Conservation (phyloP, 2,888 invertebrate species). For the Diarsia brunnea region DNA sequence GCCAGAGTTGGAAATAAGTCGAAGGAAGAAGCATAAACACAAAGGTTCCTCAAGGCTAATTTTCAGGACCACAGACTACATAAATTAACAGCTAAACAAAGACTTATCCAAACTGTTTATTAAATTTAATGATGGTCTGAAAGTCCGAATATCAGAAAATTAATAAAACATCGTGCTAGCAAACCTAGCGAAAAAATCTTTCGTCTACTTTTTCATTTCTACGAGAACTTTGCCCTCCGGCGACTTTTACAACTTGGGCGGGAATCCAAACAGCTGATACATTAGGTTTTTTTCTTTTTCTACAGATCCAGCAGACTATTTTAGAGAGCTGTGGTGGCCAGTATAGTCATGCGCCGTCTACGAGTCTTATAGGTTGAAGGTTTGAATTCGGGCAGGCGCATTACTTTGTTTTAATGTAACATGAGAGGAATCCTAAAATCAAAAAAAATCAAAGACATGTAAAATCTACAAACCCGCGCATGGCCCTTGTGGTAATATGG, state of each 20-base stretch:
- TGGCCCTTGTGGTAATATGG: neutral
- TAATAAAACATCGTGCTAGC: neutral
- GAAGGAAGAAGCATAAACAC: neutral
- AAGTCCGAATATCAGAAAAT: neutral
- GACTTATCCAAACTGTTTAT: neutral
- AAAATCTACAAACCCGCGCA: neutral
- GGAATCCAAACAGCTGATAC: conserved; percentile 32
- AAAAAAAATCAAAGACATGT: neutral
- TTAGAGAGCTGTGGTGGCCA: conserved; percentile 15
- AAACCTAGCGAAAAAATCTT: neutral
- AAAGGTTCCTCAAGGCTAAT: neutral
- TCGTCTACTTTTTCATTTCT: neutral
- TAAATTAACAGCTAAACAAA: neutral
- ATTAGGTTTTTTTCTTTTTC: conserved; percentile 24
- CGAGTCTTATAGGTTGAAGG: neutral
- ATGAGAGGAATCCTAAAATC: neutral
- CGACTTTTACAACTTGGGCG: conserved; percentile 42
- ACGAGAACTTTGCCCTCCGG: neutral
- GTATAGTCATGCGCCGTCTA: neutral
- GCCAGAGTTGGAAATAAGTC: no score
- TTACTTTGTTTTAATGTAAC: neutral
- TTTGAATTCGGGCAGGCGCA: neutral
- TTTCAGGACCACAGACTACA: neutral
- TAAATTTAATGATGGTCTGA: neutral
- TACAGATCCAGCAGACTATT: conserved; percentile 20